phyloP scores from a whole-genome alignment of 2,888 invertebrate genomes.

The Drosophila quinaria region DNA sequence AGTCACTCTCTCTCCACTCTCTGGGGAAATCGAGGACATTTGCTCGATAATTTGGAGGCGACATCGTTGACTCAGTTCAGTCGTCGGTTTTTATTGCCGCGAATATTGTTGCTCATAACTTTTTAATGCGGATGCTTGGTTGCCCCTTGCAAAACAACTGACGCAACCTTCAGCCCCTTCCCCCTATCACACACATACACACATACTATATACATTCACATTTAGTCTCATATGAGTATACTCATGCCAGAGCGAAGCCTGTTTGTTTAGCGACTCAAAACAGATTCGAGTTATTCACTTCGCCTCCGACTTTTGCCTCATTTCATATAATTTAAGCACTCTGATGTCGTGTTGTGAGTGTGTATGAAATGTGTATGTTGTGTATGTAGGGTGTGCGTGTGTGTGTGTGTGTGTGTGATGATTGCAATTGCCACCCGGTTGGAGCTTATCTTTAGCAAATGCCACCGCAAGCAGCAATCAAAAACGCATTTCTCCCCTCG shows the following conservation, averaged over 20 bases:
- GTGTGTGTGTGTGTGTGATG: conserved; percentile 9
- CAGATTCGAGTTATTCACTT: conserved; percentile 40
- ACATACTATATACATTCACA: background rate
- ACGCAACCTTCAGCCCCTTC: conserved; percentile 29
- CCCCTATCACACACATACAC: background rate
- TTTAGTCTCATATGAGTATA: background rate
- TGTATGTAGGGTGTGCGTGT: background rate
- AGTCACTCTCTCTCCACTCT: conserved; percentile 2
- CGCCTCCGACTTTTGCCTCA: conserved; percentile 32
- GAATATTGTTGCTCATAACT: conserved; percentile 72
- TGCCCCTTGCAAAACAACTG: conserved; percentile 60
- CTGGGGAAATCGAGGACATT: conserved; percentile 19
- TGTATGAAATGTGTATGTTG: background rate
- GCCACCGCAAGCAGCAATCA: conserved; percentile 63
- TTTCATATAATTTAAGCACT: conserved; percentile 60
- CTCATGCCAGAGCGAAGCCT: conserved; percentile 29
- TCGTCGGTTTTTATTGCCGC: conserved; percentile 69
- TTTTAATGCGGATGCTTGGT: conserved; percentile 67
- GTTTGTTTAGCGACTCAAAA: conserved; percentile 49
- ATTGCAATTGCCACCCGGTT: conserved; percentile 41
- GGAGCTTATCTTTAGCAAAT: conserved; percentile 61
- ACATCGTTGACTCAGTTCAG: conserved; percentile 37
- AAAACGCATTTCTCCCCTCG: conserved; percentile 55
- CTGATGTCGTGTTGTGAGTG: conserved; percentile 8
- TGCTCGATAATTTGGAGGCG: conserved; percentile 53